phyloP scores from a whole-genome alignment of 2,113 vertebrate genomes.

The Thinocorus orbignyianus region DNA sequence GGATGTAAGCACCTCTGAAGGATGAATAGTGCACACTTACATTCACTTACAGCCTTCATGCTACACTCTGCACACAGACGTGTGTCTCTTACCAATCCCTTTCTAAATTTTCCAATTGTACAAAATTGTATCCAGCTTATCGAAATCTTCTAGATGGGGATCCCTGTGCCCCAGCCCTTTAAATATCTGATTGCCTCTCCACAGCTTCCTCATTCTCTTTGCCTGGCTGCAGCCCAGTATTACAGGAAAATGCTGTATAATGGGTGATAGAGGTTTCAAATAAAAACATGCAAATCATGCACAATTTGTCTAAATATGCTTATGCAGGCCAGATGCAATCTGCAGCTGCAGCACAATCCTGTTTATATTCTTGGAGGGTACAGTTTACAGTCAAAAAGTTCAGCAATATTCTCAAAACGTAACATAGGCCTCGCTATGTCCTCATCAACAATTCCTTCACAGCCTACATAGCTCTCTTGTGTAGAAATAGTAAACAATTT shows the following conservation, averaged over 20 bases:
- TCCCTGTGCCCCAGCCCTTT: neutral
- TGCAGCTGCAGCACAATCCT: constrained; percentile 52
- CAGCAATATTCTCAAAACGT: constrained; percentile 42
- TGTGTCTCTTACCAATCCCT: neutral
- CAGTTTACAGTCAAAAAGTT: constrained; percentile 59
- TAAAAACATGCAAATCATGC: constrained; percentile 65
- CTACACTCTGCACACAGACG: neutral
- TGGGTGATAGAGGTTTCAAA: constrained; percentile 44
- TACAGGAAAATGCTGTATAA: constrained; percentile 43
- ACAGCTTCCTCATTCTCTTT: constrained; percentile 45
- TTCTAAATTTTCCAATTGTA: neutral
- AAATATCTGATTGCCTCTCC: constrained; percentile 39
- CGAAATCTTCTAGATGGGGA: neutral
- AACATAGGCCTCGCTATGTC: constrained; percentile 1
- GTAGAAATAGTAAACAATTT: constrained; percentile 57
- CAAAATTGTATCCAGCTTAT: neutral
- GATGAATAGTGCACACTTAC: neutral
- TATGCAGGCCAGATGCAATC: constrained; percentile 63
- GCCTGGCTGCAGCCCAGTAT: constrained; percentile 16
- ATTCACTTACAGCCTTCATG: neutral
- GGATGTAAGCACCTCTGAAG: neutral
- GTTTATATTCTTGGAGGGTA: constrained; percentile 61
- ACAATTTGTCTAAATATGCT: constrained; percentile 61
- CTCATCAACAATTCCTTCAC: constrained; percentile 51
- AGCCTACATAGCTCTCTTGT: constrained; percentile 33